Base-by-base conservation (phyloP, 2,888 invertebrate genomes). In the Brachyptera putata region DNA sequence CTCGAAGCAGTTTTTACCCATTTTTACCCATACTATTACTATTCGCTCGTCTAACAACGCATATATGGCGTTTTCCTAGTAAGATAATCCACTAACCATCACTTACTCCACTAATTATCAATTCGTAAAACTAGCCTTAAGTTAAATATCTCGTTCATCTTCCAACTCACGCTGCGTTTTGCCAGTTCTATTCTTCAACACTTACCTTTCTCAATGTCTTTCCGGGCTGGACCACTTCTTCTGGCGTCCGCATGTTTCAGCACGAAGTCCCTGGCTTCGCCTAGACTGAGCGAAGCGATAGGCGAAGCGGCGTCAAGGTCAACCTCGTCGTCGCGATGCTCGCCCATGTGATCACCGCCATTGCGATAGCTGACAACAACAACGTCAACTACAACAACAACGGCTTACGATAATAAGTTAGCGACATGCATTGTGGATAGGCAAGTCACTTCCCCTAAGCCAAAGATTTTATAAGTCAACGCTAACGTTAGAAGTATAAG, bases 281-380 rank as follows among this genome's bases (percentile, higher is more conserved):
- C 87, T 11, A 87, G 73, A 4, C 85, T 84, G 21, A 87, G 70
- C 0, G 87, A 87, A 2, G 85, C 86, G 66, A 87, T 87, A 0
- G 87, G 84, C 48, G 75, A 77, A 2, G 72, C 72, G 7, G 75
- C 76, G 67, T 83, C 84, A 61, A 87, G 73, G 64, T 86, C 86
- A 11, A 78, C 78, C 74, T 88, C 87, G 68, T 84, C 84, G 69
- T 87, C 87, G 69, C 83, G 77, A 68, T 87, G 87, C 68, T 86
- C 85, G 9, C 87, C 85, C 73, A 87, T 86, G 66, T 85, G 81
- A 70, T 87, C 86, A 39, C 73, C 71, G 11, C 87, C 87, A 74
- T 85, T 79, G 69, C 81, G 77, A 69, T 87, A 87, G 71, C 86
- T 87, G n/a, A n/a, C n/a, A n/a, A n/a, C 67, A 5, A 66, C 65